Percentiles rank a stretch among this genome's conserved stretches.
phyloP scores from a whole-genome alignment of 2,797 vertebrate genomes.

The Poeciliopsis turneri region DNA sequence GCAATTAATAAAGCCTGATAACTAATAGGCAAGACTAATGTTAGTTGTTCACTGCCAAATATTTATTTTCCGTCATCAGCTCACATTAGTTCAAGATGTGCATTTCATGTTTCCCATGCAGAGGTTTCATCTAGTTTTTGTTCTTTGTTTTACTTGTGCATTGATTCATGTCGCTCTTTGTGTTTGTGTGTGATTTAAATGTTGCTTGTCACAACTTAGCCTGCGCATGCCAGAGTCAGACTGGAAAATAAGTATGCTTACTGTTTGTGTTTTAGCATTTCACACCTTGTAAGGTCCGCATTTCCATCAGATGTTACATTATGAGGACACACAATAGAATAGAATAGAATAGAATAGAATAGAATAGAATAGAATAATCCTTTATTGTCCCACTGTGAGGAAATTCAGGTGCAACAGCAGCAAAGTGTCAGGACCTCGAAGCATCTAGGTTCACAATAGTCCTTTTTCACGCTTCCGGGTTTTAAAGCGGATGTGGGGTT shows the following conservation, averaged over 20 bases:
- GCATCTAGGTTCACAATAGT: too few relatives aligned
- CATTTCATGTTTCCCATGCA: constrained; percentile 49
- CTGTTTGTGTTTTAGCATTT: constrained; percentile 5
- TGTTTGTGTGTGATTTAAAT: constrained; percentile 60
- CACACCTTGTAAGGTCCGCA: too few relatives aligned
- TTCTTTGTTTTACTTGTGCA: constrained; percentile 7
- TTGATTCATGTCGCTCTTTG: constrained; percentile 7
- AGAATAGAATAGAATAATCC: too few relatives aligned
- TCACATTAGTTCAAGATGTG: constrained; percentile 48
- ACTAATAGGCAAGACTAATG: constrained; percentile 25
- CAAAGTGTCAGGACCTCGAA: not conserved
- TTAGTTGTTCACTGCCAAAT: constrained; percentile 50
- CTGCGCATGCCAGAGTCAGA: constrained; percentile 45
- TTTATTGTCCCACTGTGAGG: too few relatives aligned
- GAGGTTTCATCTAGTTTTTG: constrained; percentile 21
- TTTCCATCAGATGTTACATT: not conserved
- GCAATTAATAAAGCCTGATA: constrained; percentile 39
- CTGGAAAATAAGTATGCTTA: constrained; percentile 5
- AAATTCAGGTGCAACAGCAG: not conserved
- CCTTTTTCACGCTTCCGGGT: too few relatives aligned
- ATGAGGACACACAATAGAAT: not conserved
- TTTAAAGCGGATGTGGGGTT: too few relatives aligned
- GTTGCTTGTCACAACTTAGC: constrained; percentile 45
- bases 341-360: too few relatives aligned
- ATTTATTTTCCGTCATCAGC: constrained; percentile 40